Evolutionary conservation across 2,797 vertebrate genomes (phyloP).

Genomic region (Parambassis ranga): DNA sequence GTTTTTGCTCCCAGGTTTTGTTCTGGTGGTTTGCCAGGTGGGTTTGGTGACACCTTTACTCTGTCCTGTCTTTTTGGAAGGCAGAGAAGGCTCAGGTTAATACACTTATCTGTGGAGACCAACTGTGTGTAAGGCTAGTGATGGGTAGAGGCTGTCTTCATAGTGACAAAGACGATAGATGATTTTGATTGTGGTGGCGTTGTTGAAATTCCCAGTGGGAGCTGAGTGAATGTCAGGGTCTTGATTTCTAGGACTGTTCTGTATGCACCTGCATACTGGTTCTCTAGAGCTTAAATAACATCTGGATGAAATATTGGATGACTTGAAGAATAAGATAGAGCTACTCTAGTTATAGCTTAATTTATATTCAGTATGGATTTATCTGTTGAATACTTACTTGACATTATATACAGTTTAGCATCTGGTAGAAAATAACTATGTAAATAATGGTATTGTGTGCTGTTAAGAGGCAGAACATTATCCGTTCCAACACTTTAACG

Average conservation of each 20-base stretch:
- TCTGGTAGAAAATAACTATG: too few relatives aligned
- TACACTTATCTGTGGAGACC: slow-evolving; percentile 12
- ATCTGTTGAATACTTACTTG: too few relatives aligned
- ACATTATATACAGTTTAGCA: too few relatives aligned
- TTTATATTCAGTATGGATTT: too few relatives aligned
- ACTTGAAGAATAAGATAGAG: too few relatives aligned
- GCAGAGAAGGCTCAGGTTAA: background rate
- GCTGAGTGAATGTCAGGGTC: background rate
- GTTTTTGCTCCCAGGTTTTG: background rate
- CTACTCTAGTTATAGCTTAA: too few relatives aligned
- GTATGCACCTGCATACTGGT: background rate
- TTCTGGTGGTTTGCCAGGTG: slow-evolving; percentile 15
- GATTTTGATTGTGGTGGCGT: slow-evolving; percentile 19
- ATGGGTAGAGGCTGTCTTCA: slow-evolving; percentile 47
- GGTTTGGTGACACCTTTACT: slow-evolving; percentile 25
- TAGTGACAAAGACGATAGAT: slow-evolving; percentile 46
- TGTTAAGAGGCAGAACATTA: too few relatives aligned
- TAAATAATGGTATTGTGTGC: too few relatives aligned
- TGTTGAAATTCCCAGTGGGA: background rate
- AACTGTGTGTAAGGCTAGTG: slow-evolving; percentile 7
- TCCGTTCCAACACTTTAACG: too few relatives aligned
- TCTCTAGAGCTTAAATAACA: too few relatives aligned
- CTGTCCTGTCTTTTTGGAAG: slow-evolving; percentile 13
- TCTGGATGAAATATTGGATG: too few relatives aligned
- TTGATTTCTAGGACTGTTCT: background rate